Percentiles rank a stretch among this genome's conserved stretches.
Conservation (phyloP, 2,113 vertebrate genomes). For the Pelvicachromis taeniatus region DNA sequence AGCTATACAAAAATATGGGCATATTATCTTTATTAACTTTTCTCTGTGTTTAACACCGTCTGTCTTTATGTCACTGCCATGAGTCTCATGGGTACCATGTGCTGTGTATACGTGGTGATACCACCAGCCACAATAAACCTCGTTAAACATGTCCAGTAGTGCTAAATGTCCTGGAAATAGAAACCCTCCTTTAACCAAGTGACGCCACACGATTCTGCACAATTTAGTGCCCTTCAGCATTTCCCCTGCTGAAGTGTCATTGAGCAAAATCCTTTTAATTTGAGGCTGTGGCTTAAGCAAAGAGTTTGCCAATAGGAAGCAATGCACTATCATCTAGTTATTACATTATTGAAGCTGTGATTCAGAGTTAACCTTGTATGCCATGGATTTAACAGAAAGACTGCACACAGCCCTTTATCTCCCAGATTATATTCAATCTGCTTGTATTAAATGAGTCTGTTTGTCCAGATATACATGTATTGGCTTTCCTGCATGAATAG, state of each 20-base stretch:
- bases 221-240: not conserved
- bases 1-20: not conserved
- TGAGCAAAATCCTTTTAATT: not conserved
- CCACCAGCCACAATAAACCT: not conserved
- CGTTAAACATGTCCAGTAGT: not conserved
- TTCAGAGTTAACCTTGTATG: conserved; percentile 24
- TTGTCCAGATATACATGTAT: not conserved
- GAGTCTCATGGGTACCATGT: not conserved
- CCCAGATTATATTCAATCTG: conserved; percentile 13
- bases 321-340: not conserved
- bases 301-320: not conserved
- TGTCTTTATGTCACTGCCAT: not conserved
- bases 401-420: not conserved
- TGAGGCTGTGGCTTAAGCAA: not conserved
- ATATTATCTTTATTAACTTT: not conserved
- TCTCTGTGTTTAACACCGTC: not conserved
- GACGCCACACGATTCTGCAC: not conserved
- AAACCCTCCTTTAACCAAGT: not conserved
- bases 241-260: not conserved
- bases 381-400: not conserved
- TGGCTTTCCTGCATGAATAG: not conserved
- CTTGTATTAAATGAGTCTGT: conserved; percentile 4
- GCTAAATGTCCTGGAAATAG: not conserved
- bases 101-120: not conserved
- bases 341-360: conserved; percentile 15